A percentile compares a stretch with the other conserved stretches of the same genome.
Evolutionary conservation across 2,797 vertebrate species (phyloP).

Genomic region (Anisognathus igniventris): DNA sequence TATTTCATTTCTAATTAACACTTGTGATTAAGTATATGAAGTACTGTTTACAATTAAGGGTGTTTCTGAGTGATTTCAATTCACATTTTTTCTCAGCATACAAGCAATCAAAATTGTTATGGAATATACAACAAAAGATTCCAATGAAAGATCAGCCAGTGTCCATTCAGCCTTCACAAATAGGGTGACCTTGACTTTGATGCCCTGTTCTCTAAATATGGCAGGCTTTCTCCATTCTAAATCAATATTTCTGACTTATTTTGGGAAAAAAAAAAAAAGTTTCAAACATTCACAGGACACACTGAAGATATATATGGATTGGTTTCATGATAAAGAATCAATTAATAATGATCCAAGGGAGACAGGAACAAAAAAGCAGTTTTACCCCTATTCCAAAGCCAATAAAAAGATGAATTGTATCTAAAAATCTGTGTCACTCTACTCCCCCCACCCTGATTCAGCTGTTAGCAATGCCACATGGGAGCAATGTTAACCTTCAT

Average conservation of each 20-base stretch:
- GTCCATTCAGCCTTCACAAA: background rate
- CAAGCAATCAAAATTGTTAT: background rate
- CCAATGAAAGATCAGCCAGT: background rate
- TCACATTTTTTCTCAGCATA: background rate
- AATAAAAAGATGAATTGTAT: background rate
- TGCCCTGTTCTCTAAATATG: background rate
- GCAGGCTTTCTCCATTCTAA: background rate
- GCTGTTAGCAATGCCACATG: background rate
- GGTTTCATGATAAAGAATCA: constrained; percentile 36
- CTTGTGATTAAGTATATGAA: background rate
- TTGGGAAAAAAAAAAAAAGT: background rate
- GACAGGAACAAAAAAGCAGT: constrained; percentile 9
- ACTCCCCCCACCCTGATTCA: background rate
- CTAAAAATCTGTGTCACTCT: background rate
- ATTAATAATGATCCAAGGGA: constrained; percentile 39
- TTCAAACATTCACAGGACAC: background rate
- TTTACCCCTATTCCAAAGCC: background rate
- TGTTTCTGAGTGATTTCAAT: background rate
- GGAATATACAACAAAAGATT: background rate
- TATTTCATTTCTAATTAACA: background rate
- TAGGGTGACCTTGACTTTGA: constrained; percentile 7
- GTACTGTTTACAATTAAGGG: background rate
- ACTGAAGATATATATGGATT: constrained; percentile 24
- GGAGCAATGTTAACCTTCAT: background rate
- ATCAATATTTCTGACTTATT: constrained; percentile 33